Evolutionary conservation across 2,113 vertebrate species (phyloP).

Genomic region (Numenius arquata): DNA sequence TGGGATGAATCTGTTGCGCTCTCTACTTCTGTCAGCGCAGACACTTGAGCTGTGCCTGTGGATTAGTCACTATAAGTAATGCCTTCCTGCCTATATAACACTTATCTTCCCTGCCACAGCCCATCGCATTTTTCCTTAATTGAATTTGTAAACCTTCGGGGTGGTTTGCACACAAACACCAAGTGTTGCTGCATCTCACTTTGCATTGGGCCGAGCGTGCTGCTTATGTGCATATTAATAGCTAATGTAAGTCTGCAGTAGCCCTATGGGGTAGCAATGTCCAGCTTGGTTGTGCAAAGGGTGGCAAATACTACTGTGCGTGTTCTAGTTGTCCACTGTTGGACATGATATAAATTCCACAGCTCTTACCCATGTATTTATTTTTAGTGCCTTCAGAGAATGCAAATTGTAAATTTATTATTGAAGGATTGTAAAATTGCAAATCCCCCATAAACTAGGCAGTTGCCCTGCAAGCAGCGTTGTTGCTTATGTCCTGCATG

Average conservation of each 20-base stretch:
- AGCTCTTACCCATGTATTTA: not conserved
- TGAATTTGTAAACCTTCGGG: not conserved
- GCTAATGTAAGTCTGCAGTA: not conserved
- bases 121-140: not conserved
- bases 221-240: not conserved
- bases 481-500: not conserved
- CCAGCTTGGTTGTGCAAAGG: not conserved
- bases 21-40: not conserved
- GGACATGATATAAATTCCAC: not conserved
- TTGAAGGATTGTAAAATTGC: not conserved
- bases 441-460: not conserved
- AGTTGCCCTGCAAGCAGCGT: not conserved
- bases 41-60: not conserved
- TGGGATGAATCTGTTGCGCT: not conserved
- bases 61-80: not conserved
- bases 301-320: fast-evolving
- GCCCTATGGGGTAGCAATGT: not conserved
- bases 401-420: not conserved
- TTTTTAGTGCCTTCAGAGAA: not conserved
- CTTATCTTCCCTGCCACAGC: not conserved
- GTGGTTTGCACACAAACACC: not conserved
- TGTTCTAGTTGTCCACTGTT: not conserved
- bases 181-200: not conserved
- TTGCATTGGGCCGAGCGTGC: not conserved
- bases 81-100: not conserved